phyloP scores from a whole-genome alignment of 2,888 invertebrate genomes.

The Xylophagus ater region DNA sequence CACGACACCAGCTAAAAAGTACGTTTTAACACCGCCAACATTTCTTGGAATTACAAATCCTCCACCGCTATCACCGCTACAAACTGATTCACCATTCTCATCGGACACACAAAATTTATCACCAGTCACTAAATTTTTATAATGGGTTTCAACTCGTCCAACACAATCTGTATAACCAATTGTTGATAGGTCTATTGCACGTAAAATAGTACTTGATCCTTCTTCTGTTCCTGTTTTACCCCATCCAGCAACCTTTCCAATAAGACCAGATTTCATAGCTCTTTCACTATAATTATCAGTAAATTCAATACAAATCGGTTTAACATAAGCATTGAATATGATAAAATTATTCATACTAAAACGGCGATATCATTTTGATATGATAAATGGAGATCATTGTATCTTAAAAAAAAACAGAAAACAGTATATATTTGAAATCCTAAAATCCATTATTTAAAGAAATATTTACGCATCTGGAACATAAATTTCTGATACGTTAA shows the following conservation, averaged over 20 bases:
- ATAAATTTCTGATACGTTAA: slow-evolving; percentile 17
- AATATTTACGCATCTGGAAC: slow-evolving; percentile 14
- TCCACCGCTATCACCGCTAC: slow-evolving; percentile 28
- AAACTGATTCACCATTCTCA: slow-evolving; percentile 18
- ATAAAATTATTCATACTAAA: slow-evolving; percentile 26
- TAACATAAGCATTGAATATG: slow-evolving; percentile 25
- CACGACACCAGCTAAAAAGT: slow-evolving; percentile 18
- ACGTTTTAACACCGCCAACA: slow-evolving; percentile 7
- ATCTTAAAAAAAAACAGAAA: slow-evolving; percentile 11
- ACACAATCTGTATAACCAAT: slow-evolving; percentile 2
- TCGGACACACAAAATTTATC: slow-evolving; percentile 33
- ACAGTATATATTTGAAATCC: background rate
- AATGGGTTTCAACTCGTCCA: slow-evolving; percentile 14
- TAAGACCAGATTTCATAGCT: background rate
- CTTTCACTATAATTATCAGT: slow-evolving; percentile 18
- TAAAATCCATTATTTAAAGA: background rate
- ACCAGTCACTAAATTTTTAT: slow-evolving; percentile 20
- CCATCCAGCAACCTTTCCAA: slow-evolving; percentile 22
- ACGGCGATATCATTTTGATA: slow-evolving; percentile 32
- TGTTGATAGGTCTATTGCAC: background rate
- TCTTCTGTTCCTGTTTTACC: slow-evolving; percentile 15
- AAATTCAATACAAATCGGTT: slow-evolving; percentile 30
- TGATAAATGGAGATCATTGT: slow-evolving; percentile 20
- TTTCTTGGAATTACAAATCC: slow-evolving; percentile 21
- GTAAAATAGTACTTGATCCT: slow-evolving; percentile 10